A percentile compares a stretch with the other conserved stretches of the same genome.
These are phyloP conservation scores for Anniella stebbinsi DNA, from an alignment of 2,797 vertebrate genomes.

Conservation along the genomic window DNA sequence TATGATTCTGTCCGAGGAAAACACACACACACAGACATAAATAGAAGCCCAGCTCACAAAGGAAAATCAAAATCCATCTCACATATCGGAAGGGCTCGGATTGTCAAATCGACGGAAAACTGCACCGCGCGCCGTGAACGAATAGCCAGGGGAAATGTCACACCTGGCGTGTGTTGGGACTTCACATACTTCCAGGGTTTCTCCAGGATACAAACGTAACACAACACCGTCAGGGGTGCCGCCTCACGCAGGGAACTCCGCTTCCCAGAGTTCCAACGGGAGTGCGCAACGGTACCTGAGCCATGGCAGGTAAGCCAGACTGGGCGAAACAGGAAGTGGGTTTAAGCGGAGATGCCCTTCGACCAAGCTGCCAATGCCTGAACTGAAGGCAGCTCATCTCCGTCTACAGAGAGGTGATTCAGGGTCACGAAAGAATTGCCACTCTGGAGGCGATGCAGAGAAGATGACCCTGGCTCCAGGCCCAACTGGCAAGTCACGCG, in stretches of 20 bases:
- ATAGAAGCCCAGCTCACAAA: not conserved
- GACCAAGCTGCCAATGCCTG: not conserved
- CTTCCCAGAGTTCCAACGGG: not conserved
- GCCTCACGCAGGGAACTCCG: not conserved
- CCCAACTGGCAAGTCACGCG: not conserved
- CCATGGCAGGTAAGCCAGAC: not conserved
- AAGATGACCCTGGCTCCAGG: not conserved
- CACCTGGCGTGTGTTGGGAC: not conserved
- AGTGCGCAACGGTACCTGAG: accelerated
- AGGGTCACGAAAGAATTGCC: not conserved
- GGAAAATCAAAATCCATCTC: not conserved
- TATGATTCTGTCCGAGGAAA: not conserved
- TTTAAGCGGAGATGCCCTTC: not conserved
- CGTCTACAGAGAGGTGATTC: not conserved
- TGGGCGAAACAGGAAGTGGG: not conserved
- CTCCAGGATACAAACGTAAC: not conserved
- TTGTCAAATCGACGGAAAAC: too few species aligned
- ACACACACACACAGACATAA: too few species aligned
- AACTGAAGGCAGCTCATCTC: not conserved
- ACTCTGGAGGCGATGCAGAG: not conserved
- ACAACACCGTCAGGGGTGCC: not conserved
- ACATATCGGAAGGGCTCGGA: not conserved
- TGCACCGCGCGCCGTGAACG: too few species aligned
- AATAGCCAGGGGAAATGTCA: not conserved
- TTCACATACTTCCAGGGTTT: not conserved